phyloP scores from a whole-genome alignment of 2,797 vertebrate genomes.

The Amphiprion clarkii region DNA sequence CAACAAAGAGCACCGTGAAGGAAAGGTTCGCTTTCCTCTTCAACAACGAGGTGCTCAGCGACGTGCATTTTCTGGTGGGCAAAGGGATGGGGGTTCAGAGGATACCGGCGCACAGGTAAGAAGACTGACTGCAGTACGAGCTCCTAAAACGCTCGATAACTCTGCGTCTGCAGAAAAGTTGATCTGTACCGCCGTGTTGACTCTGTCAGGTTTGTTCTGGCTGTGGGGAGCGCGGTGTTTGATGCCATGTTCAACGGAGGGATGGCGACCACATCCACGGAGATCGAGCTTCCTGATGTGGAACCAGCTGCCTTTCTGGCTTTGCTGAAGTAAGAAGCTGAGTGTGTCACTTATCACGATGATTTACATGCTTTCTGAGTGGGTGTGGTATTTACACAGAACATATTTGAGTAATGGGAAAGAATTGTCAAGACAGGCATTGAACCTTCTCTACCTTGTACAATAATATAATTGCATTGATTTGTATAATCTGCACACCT shows the following conservation, averaged over 20 bases:
- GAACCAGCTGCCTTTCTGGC: slow-evolving; percentile 96
- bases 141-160: neutral
- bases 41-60: slow-evolving; percentile 98
- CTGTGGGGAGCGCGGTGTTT: slow-evolving; percentile 96
- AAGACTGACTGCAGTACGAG: fast-evolving
- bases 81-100: slow-evolving; percentile 95
- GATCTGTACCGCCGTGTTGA: neutral
- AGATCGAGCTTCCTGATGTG: slow-evolving; percentile 97
- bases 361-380: neutral
- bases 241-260: slow-evolving; percentile 99
- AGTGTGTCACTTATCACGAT: neutral
- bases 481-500: neutral
- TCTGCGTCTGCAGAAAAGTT: neutral
- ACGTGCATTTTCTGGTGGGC: slow-evolving; percentile 97
- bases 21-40: slow-evolving; percentile 89
- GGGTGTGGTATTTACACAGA: neutral
- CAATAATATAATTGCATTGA: neutral
- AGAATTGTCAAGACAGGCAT: neutral
- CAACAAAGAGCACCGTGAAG: slow-evolving; percentile 88
- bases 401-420: neutral
- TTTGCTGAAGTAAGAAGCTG: slow-evolving; percentile 90
- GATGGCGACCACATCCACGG: slow-evolving; percentile 98
- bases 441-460: neutral
- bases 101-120: slow-evolving; percentile 95
- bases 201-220: slow-evolving; percentile 92